phyloP scores from a whole-genome alignment of 1,140 invertebrate species.

The Lamellibrachia luymesi region DNA sequence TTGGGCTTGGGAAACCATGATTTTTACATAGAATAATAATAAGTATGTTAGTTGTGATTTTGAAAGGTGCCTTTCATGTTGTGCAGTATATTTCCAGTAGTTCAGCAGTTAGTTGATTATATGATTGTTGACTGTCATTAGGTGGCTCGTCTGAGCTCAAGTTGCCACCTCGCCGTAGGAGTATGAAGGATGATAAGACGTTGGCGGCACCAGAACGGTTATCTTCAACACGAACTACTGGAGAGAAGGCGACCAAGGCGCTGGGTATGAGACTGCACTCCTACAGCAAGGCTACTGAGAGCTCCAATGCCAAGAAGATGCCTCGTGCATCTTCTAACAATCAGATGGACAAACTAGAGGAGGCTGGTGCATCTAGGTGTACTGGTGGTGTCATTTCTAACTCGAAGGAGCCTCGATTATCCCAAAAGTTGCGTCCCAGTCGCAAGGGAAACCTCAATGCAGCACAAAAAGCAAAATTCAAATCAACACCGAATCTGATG shows the following conservation, averaged over 20 bases:
- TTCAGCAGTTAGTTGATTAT: not conserved
- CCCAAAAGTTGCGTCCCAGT: not conserved
- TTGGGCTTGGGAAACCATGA: too few relatives aligned
- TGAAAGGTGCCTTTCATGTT: not conserved
- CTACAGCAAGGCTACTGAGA: not conserved
- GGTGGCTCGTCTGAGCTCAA: not conserved
- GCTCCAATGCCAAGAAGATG: constrained; percentile 3
- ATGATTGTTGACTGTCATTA: not conserved
- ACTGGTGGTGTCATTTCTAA: not conserved
- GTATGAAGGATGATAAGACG: not conserved
- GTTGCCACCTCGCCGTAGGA: not conserved
- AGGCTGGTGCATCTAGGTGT: not conserved
- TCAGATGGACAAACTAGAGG: not conserved
- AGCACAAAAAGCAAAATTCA: constrained; percentile 1
- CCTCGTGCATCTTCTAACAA: not conserved
- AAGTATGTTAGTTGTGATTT: not conserved
- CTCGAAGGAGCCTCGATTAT: not conserved
- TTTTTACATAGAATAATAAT: too few relatives aligned
- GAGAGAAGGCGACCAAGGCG: not conserved
- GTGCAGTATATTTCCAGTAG: not conserved
- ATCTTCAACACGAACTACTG: not conserved
- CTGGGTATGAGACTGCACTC: not conserved
- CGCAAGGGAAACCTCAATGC: not conserved
- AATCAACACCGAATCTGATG: constrained; percentile 10
- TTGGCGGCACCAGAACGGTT: not conserved